Evolutionary conservation across 2,888 invertebrate species (phyloP), one percentile per base, ranked within the genome.

Genomic region (Megalurothrips usitatus): DNA sequence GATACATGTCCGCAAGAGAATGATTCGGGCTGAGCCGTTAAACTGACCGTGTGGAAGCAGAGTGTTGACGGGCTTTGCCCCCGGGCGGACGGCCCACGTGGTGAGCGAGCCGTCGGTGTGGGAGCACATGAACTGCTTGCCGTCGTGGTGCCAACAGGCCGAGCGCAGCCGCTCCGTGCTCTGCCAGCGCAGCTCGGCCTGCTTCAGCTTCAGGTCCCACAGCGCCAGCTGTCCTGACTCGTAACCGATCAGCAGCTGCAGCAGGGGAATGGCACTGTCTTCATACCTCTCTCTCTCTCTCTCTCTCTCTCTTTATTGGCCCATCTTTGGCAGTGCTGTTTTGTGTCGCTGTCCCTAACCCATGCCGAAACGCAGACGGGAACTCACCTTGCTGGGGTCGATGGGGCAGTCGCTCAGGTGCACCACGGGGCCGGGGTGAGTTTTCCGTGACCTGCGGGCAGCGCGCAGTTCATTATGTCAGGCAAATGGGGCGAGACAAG

Each of bases 61-160:
- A 86, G 95, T 90, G 85, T 92, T 93, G 84, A 93, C 89, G 78
- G 97, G 96, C 87, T 96, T 93, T 81, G 91, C 90, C 84, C 93
- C 92, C 83, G 91, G 90, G 86, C 94, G 92, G 82, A 94, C 89
- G 86, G 92, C 94, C 98, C 98, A 99, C 81, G 97, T 96, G 85
- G 96, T 94, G 82, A 99, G 91, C 82, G 96, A 97, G 83, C 99
- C 99, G 89, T 99, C 98, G 78, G 92, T 92, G 88, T 99, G 99
- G 85, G 96, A 96, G 84, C 94, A 94, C 93, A 99, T 95, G 87
- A 99, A 96, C 88, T 96, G 95, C 89, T 97, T 97, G 84, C 98
- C 99, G 89, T 99, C 99, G 89, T 95, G 94, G 88, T 98, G 97
- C 99, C 99, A 99, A 83, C 96, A 92, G 85, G 97, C 92, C 81